Evolutionary conservation across 2,113 vertebrate genomes (phyloP), one percentile per base, ranked within the genome.

Genomic region (Steatornis caripensis): DNA sequence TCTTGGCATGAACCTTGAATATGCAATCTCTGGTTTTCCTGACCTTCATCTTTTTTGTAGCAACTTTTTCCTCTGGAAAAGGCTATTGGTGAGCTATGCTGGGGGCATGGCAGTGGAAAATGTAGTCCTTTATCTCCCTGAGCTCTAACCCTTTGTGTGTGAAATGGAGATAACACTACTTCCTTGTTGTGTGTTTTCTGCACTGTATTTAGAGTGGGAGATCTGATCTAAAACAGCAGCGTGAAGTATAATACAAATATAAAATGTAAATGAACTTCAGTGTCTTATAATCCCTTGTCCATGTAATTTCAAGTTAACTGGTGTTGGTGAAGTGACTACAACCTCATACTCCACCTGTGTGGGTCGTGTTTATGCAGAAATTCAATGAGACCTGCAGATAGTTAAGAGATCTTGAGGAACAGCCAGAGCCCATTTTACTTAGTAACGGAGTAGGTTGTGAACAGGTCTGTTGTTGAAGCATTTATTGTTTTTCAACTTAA

Each of bases 401-500:
- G 90, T 65, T 84, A 87, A 20, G 26, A 54, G 74, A 78, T 68
- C 69, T 58, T 37, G 53, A 90, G 80, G 80, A 91, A 21, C 2
- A 93, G 77, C 53, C 72, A 82, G 72, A 75, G 41, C 70, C 94
- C 57, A n/a, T 95, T 96, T 96, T 93, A 92, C 70, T 94, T 82
- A 92, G 95, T 45, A 93, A 46, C 26, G 77, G 83, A 81, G 83
- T n/a, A 91, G 92, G 77, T 45, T 94, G 89, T 69, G 91, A 95
- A 87, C 49, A 92, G 77, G 87, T 82, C 68, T 89, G 89, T 97
- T 89, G 89, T 94, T 91, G 94, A 96, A 96, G 94, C 96, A 95
- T 95, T 97, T 95, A 93, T 95, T 97, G 95, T 96, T 97, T 97
- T 98, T 98, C 97, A 98, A 95, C 95, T 97, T 96, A 98, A 97